Base-by-base conservation (phyloP, 2,113 vertebrate species). In the Dermatemys mawii region DNA sequence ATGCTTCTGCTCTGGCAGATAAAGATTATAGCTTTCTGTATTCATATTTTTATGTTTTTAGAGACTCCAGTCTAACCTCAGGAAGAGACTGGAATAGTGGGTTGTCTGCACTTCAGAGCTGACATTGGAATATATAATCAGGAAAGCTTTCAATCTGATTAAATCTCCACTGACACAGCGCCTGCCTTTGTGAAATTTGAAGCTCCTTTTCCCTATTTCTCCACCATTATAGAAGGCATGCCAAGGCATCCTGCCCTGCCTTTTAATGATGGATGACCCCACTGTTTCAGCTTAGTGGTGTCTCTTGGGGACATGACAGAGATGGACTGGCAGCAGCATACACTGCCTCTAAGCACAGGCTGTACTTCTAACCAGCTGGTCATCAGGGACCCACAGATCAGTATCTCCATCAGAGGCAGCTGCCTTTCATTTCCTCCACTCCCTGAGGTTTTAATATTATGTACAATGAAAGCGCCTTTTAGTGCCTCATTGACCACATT, bases 21-120 rank as follows among this genome's bases (percentile, higher is more conserved):
- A 92, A 92, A 92, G n/a, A 90, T 87, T 90, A 87, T 76, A 95
- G 83, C 11, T 93, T 87, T 96, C 83, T 27, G 57, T 90, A 91
- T 83, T 78, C 51, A 80, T 86, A 49, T 90, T 96, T 53, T 91
- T n/a, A 26, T 91, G 73, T 70, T 95, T 86, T 90, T 60, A 78
- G 73, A n/a, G 53, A 89, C 90, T 96, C 79, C 63, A 95, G 55
- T 29, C 32, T 78, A 93, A 89, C 78, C 91, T 86, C 63, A 55
- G 78, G 50, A 88, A 91, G 9, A 86, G 78, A 60, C 53, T n/a
- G 73, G 85, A 78, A 83, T 48, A 90, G 84, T 3, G 0, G 53
- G 75, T 87, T 80, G 48, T 83, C 78, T 93, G 46, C 1, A 19
- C 8, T 50, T 84, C 32, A 57, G 80, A 87, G 27, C 55, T 91